A percentile compares a stretch with the other conserved stretches of the same genome.
Evolutionary conservation across 2,888 invertebrate genomes (phyloP).

Genomic region (Nemoura dubitans): DNA sequence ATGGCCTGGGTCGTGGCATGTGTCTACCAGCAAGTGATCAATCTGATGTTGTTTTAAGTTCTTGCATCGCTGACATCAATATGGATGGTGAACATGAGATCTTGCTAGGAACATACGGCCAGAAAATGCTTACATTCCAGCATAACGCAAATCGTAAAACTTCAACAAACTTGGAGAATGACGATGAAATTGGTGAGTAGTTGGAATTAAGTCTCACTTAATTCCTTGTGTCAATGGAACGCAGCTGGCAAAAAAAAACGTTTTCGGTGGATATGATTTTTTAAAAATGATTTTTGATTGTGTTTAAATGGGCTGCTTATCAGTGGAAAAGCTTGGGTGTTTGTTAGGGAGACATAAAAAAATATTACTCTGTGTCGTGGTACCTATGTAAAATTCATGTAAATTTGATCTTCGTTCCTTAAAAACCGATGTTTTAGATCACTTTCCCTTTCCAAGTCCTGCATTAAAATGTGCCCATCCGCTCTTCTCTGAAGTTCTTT

Average conservation of each 20-base stretch:
- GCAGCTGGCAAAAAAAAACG: neutral
- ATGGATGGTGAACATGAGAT: conserved; percentile 76
- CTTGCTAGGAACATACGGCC: conserved; percentile 73
- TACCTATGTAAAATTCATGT: too few relatives aligned
- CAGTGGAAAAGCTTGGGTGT: too few relatives aligned
- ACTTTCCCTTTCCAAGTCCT: too few relatives aligned
- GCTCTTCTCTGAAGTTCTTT: too few relatives aligned
- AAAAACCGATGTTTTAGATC: too few relatives aligned
- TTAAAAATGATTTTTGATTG: too few relatives aligned
- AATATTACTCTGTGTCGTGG: too few relatives aligned
- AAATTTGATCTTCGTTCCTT: too few relatives aligned
- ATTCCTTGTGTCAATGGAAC: neutral
- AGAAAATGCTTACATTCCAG: conserved; percentile 54
- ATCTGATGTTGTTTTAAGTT: conserved; percentile 69
- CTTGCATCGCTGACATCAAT: conserved; percentile 72
- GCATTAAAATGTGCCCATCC: too few relatives aligned
- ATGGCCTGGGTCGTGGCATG: conserved; percentile 62
- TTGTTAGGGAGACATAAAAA: too few relatives aligned
- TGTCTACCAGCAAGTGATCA: conserved; percentile 64
- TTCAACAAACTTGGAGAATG: conserved; percentile 13
- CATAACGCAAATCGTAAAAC: neutral
- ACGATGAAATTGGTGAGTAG: neutral
- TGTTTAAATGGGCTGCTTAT: too few relatives aligned
- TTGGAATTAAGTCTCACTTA: neutral
- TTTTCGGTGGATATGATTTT: neutral